phyloP scores from a whole-genome alignment of 2,797 vertebrate genomes.

The Diplodus puntazzo region DNA sequence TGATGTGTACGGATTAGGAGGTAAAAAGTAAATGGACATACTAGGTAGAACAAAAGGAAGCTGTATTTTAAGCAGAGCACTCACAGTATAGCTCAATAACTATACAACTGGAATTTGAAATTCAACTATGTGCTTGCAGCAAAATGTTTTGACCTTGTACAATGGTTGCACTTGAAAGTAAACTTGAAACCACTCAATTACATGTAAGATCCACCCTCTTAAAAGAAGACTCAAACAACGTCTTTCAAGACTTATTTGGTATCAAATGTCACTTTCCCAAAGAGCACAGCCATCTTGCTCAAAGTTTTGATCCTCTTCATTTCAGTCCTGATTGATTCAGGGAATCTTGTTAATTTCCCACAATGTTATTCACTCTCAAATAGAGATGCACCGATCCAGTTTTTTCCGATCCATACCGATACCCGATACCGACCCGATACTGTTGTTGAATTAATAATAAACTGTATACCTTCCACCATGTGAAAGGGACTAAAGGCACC shows the following conservation, averaged over 20 bases:
- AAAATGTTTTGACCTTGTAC: background rate
- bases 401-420: too few species aligned
- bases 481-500: too few species aligned
- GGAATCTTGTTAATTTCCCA: too few species aligned
- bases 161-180: background rate
- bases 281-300: background rate
- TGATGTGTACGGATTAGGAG: background rate
- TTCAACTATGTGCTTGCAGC: background rate
- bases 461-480: too few species aligned
- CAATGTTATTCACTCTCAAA: background rate
- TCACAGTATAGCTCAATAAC: background rate
- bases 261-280: background rate
- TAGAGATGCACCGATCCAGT: too few species aligned
- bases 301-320: background rate
- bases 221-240: background rate
- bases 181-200: constrained; percentile 1
- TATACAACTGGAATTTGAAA: background rate
- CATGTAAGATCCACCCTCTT: background rate
- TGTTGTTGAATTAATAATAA: too few species aligned
- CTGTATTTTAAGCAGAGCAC: background rate
- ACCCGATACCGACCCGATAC: too few species aligned
- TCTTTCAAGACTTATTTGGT: background rate
- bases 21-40: background rate
- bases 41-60: background rate
- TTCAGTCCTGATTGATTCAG: too few species aligned